A percentile compares a stretch with the other conserved stretches of the same genome.
These are phyloP conservation scores for Punctoribates punctum DNA, from an alignment of 2,888 invertebrate genomes.

Conservation along the genomic window DNA sequence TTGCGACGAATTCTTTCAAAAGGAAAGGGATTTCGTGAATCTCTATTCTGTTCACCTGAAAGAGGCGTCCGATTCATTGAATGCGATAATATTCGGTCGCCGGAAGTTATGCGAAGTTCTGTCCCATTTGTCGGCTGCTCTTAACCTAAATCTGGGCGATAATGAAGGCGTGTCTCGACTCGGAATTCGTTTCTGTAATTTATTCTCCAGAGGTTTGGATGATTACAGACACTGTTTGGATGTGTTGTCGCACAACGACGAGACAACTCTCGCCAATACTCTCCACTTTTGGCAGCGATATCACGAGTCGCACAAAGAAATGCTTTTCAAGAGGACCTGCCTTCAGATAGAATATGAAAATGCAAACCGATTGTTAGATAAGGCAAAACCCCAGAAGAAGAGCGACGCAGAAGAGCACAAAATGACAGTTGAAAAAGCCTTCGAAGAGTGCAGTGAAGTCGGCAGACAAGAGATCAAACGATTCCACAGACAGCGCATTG, in stretches of 20 bases:
- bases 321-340: constrained; percentile 54
- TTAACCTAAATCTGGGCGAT: constrained; percentile 48
- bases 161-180: not conserved
- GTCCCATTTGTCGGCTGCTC: constrained; percentile 50
- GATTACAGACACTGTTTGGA: constrained; percentile 52
- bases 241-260: constrained; percentile 52
- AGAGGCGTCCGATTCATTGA: constrained; percentile 53
- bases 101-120: constrained; percentile 50
- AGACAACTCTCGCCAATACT: constrained; percentile 53
- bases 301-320: constrained; percentile 54
- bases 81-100: constrained; percentile 53
- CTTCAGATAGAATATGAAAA: constrained; percentile 55
- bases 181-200: constrained; percentile 48
- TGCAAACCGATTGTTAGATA: constrained; percentile 54
- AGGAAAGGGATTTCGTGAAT: constrained; percentile 53
- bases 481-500: constrained; percentile 46
- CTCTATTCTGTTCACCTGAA: constrained; percentile 52
- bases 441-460: constrained; percentile 55
- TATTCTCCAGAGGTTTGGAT: constrained; percentile 51
- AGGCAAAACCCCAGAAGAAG: constrained; percentile 54
- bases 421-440: constrained; percentile 53
- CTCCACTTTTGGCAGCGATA: constrained; percentile 53
- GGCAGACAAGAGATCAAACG: constrained; percentile 53
- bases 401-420: constrained; percentile 54
- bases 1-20: constrained; percentile 55